Evolutionary conservation across 2,113 vertebrate species (phyloP), one percentile per base, ranked within the genome.

Genomic region (Galbula dea): DNA sequence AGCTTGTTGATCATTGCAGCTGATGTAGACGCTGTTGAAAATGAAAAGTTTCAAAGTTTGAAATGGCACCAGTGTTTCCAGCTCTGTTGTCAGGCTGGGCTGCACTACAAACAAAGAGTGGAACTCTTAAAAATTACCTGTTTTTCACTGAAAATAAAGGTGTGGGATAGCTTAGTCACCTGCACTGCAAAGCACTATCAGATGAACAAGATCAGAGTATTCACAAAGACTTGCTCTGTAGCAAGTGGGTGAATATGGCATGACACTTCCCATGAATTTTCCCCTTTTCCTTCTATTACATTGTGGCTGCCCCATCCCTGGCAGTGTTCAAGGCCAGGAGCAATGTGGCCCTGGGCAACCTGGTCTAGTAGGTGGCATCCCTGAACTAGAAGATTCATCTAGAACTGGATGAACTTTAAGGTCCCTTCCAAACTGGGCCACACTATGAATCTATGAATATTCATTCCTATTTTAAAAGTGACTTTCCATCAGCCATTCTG

Each of bases 221-320:
- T 72, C 0, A 0, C 46, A 30, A 79, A 26, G 41, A 32, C 37
- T 73, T 67, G 9, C 43, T 55, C 45, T 49, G 1, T n/a, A 34
- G 24, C 41, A 82, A 65, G 61, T 2, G 0, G 22, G 8, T 43
- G 45, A 83, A 37, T 37, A 41, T 15, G 8, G 8, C 1, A 0
- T 66, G 52, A 27, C 4, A 2, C 26, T 82, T 67, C 0, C 32
- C 32, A 20, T 34, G 37, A n/a, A n/a, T n/a, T n/a, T n/a, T n/a
- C n/a, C n/a, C n/a, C n/a, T n/a, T n/a, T n/a, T n/a, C n/a, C n/a
- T n/a, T n/a, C n/a, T n/a, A n/a, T n/a, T n/a, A n/a, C n/a, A n/a
- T n/a, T n/a, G n/a, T n/a, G n/a, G n/a, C n/a, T n/a, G n/a, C n/a
- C n/a, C n/a, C n/a, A n/a, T n/a, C n/a, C n/a, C n/a, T n/a, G n/a